Conservation (phyloP, 2,113 vertebrate species). For the Riparia riparia region DNA sequence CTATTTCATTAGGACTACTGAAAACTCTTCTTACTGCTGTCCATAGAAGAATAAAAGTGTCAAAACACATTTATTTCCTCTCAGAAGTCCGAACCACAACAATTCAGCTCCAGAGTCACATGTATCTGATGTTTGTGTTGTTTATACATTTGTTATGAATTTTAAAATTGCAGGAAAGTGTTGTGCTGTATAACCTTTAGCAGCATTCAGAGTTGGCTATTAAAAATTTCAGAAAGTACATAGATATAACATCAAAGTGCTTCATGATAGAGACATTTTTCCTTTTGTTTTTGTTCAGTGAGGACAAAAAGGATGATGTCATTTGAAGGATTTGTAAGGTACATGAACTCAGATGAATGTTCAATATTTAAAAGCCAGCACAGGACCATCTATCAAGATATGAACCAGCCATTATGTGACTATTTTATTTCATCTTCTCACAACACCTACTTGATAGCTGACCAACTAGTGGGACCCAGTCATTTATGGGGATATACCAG, state of each 20-base stretch:
- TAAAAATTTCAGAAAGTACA: background rate
- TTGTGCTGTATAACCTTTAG: background rate
- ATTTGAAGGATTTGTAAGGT: constrained; percentile 85
- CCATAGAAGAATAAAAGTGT: background rate
- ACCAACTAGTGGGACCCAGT: constrained; percentile 81
- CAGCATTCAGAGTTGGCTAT: background rate
- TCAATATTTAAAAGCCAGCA: constrained; percentile 75
- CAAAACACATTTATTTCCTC: background rate
- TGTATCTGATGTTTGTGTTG: background rate
- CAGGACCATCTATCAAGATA: constrained; percentile 82
- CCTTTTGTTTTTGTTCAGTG: constrained; percentile 69
- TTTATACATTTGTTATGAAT: background rate
- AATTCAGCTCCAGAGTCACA: background rate
- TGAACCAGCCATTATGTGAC: constrained; percentile 80
- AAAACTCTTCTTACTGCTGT: background rate
- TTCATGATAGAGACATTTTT: background rate
- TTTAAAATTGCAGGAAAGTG: background rate
- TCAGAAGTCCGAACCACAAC: background rate
- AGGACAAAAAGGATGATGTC: constrained; percentile 77
- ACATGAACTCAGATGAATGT: constrained; percentile 82
- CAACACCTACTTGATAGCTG: constrained; percentile 87
- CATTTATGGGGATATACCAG: constrained; percentile 78
- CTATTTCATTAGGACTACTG: background rate
- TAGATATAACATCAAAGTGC: background rate
- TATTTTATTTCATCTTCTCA: constrained; percentile 91